These are phyloP conservation scores for Neogobius melanostomus DNA, from an alignment of 2,113 vertebrate genomes.

Conservation along the genomic window DNA sequence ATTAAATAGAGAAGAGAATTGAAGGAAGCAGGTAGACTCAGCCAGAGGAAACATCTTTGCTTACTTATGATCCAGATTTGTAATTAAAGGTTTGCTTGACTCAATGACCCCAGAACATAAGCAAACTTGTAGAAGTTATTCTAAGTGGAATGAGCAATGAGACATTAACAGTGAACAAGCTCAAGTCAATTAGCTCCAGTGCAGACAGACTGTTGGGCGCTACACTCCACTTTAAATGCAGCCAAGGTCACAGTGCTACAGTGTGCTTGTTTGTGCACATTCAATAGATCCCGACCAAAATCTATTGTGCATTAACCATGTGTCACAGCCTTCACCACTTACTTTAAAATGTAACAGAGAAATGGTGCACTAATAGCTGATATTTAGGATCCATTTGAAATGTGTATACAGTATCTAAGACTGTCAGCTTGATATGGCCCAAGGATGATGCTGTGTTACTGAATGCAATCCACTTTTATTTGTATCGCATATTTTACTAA, in stretches of 20 bases:
- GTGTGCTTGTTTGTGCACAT: background rate
- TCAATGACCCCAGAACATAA: conserved; percentile 71
- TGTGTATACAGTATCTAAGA: background rate
- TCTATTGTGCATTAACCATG: conserved; percentile 3
- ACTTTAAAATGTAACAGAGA: background rate
- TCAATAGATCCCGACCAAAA: background rate
- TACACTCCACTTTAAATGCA: conserved; percentile 50
- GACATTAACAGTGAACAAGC: conserved; percentile 63
- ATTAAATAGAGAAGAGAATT: background rate
- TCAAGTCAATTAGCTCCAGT: conserved; percentile 63
- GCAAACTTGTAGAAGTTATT: conserved; percentile 70
- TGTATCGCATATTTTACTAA: too few species aligned
- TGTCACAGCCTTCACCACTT: conserved; percentile 1
- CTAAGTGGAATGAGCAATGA: conserved; percentile 72
- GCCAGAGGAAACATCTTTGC: conserved; percentile 55
- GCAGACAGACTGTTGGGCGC: conserved; percentile 69
- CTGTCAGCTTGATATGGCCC: background rate
- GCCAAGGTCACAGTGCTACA: conserved; percentile 49
- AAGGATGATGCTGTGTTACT: background rate
- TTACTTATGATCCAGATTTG: conserved; percentile 51
- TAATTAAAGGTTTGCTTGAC: conserved; percentile 72
- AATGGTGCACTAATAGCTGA: background rate
- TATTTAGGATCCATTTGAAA: background rate
- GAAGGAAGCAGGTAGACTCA: background rate
- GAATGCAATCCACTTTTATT: background rate